These are phyloP conservation scores for Timema cristinae DNA, from an alignment of 2,888 invertebrate genomes.

Conservation along the genomic window DNA sequence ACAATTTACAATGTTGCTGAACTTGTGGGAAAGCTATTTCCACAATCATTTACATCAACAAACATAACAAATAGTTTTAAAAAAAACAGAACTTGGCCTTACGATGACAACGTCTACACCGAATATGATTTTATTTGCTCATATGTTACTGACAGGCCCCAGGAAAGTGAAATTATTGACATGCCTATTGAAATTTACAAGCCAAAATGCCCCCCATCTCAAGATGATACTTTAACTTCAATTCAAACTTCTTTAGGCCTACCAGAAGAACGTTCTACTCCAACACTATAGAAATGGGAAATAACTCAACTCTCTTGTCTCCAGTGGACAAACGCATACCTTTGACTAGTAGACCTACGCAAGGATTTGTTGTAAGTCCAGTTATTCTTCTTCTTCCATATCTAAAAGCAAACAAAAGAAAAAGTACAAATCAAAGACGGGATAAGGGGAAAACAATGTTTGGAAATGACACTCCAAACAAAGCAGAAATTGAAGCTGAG, in stretches of 20 bases:
- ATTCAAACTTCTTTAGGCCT: too few species aligned
- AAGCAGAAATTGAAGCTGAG: background rate
- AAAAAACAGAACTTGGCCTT: background rate
- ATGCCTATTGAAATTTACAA: too few species aligned
- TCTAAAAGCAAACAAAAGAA: background rate
- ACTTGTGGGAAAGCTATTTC: background rate
- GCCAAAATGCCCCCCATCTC: too few species aligned
- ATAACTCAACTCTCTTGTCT: too few species aligned
- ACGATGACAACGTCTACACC: background rate
- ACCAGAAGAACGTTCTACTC: background rate
- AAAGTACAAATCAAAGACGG: background rate
- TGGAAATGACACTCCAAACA: background rate
- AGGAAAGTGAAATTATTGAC: background rate
- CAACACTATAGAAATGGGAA: background rate
- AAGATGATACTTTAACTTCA: too few species aligned
- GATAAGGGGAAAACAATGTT: background rate
- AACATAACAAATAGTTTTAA: background rate
- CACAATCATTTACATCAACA: conserved; percentile 1
- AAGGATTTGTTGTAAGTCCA: background rate
- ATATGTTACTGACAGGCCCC: background rate
- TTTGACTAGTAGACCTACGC: too few species aligned
- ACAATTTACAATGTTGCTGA: conserved; percentile 19
- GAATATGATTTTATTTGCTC: background rate
- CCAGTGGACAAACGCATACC: too few species aligned
- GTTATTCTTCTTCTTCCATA: background rate